Conservation (phyloP, 1,140 invertebrate species). For the Brachionus rotundiformis region DNA sequence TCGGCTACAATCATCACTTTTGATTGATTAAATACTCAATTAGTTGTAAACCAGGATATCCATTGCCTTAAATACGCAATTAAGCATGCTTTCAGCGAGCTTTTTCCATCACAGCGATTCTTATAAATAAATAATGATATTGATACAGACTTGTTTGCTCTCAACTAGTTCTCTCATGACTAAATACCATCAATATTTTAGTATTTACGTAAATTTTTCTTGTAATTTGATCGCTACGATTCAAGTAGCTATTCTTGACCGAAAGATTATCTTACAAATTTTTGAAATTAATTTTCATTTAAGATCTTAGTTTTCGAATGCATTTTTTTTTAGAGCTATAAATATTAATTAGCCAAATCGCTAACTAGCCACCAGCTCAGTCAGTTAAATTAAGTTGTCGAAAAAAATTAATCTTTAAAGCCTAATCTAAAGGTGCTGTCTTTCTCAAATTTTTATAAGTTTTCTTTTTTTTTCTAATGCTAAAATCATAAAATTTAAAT, state of each 20-base stretch:
- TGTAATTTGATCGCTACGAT: not conserved
- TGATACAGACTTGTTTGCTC: not conserved
- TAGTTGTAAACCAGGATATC: not conserved
- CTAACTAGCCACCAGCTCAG: too few relatives aligned
- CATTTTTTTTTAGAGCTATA: too few relatives aligned
- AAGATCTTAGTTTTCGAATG: too few relatives aligned
- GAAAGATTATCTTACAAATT: not conserved
- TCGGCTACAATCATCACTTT: not conserved
- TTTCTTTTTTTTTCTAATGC: not conserved
- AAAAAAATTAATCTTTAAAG: too few relatives aligned
- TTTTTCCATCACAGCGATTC: not conserved
- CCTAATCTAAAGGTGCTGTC: too few relatives aligned
- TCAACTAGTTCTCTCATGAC: not conserved
- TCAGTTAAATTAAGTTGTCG: too few relatives aligned
- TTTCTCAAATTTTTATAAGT: not conserved
- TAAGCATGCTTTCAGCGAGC: not conserved
- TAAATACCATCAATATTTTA: slow-evolving; percentile 12
- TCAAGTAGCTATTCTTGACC: not conserved
- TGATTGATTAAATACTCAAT: not conserved
- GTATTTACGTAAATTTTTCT: slow-evolving; percentile 20
- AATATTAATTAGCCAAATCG: too few relatives aligned
- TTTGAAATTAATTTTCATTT: not conserved
- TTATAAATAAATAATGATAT: slow-evolving; percentile 7
- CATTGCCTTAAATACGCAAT: not conserved
- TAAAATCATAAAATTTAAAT: not conserved